These are phyloP conservation scores for Nerophis lumbriciformis DNA, from an alignment of 2,113 vertebrate genomes.

Conservation along the genomic window DNA sequence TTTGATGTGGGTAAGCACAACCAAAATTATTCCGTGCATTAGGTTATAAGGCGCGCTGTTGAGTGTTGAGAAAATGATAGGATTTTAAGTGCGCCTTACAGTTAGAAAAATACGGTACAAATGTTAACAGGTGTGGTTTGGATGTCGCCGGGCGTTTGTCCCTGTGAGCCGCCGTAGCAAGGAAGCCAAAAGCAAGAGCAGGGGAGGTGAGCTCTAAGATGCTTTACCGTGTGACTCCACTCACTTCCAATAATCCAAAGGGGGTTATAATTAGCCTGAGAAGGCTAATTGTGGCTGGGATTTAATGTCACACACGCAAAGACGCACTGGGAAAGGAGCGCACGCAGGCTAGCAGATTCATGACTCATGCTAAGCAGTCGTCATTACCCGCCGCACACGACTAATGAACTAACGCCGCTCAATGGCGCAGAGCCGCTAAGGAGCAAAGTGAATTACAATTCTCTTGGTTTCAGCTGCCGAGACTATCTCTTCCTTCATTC, in stretches of 20 bases:
- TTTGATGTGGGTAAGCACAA: too few relatives aligned
- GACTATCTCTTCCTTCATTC: background rate
- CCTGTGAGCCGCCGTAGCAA: too few relatives aligned
- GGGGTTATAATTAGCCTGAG: constrained; percentile 53
- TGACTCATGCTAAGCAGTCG: constrained; percentile 46
- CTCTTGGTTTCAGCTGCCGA: constrained; percentile 16
- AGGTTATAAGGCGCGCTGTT: too few relatives aligned
- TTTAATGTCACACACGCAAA: constrained; percentile 51
- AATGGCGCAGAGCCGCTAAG: constrained; percentile 41
- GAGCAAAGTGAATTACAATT: constrained; percentile 30
- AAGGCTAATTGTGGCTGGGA: constrained; percentile 50
- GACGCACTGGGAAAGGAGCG: constrained; percentile 36
- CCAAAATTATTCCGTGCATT: too few relatives aligned
- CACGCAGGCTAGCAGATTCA: constrained; percentile 30
- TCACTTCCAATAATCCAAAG: constrained; percentile 51
- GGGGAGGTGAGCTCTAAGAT: constrained; percentile 14
- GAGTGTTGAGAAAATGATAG: too few relatives aligned
- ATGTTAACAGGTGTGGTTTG: too few relatives aligned
- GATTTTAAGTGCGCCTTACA: too few relatives aligned
- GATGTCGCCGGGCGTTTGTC: too few relatives aligned
- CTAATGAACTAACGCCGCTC: constrained; percentile 41
- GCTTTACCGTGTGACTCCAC: constrained; percentile 44
- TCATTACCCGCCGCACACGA: constrained; percentile 42
- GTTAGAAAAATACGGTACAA: too few relatives aligned
- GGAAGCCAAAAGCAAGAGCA: constrained; percentile 16